Conservation (phyloP, 2,113 vertebrate species). For the Ctenomys sociabilis region DNA sequence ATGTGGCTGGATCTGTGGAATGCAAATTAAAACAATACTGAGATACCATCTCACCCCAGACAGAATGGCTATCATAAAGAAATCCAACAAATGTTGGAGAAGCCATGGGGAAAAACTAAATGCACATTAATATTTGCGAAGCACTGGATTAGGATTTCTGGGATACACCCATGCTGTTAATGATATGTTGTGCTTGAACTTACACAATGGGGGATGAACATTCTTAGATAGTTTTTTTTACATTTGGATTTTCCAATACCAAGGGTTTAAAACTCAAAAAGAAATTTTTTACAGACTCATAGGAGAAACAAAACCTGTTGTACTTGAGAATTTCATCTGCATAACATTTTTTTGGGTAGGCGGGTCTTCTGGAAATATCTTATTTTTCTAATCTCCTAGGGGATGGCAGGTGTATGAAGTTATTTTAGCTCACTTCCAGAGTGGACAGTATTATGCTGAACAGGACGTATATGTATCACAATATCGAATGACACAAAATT, state of each 20-base stretch:
- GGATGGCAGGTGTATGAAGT: background rate
- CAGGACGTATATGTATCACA: background rate
- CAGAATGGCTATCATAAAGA: too few relatives aligned
- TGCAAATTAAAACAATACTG: too few relatives aligned
- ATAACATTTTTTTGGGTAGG: slow-evolving; percentile 7
- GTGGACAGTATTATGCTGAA: background rate
- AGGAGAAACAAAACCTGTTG: background rate
- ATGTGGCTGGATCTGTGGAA: too few relatives aligned
- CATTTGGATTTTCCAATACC: slow-evolving; percentile 25
- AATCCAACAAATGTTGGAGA: too few relatives aligned
- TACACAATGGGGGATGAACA: too few relatives aligned
- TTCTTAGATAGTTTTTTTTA: background rate
- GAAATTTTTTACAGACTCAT: background rate
- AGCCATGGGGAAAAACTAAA: too few relatives aligned
- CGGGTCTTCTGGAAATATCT: background rate
- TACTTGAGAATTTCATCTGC: slow-evolving; percentile 26
- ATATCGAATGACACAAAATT: background rate
- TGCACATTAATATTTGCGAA: too few relatives aligned
- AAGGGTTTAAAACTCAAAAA: background rate
- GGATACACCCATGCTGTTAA: too few relatives aligned
- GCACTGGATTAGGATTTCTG: too few relatives aligned
- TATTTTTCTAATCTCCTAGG: slow-evolving; percentile 28
- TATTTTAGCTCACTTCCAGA: background rate
- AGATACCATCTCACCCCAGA: too few relatives aligned
- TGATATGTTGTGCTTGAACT: too few relatives aligned